Evolutionary conservation across 2,113 vertebrate genomes (phyloP).

Genomic region (Catharus bicknelli): DNA sequence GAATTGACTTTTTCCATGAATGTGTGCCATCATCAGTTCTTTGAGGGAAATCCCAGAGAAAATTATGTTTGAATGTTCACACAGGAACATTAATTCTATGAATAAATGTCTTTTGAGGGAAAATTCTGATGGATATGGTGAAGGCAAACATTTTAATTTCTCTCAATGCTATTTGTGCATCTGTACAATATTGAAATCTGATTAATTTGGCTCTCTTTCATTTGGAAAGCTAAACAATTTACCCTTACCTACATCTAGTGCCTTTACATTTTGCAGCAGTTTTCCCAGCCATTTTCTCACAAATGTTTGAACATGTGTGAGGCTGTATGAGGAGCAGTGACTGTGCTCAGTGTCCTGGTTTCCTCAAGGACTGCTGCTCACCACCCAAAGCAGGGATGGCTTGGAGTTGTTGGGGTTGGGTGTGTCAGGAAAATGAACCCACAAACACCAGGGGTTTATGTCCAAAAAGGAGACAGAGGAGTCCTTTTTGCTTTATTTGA

Average conservation of each 20-base stretch:
- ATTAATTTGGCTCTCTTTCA: background rate
- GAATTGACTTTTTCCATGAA: background rate
- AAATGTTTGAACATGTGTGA: background rate
- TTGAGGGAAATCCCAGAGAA: background rate
- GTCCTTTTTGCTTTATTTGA: too few species aligned
- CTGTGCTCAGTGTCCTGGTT: background rate
- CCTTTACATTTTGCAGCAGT: background rate
- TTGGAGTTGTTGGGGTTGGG: rapidly evolving
- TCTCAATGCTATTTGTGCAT: background rate
- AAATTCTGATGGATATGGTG: background rate
- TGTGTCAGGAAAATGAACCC: too few species aligned
- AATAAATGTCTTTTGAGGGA: background rate
- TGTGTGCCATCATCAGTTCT: background rate
- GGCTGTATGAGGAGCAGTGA: background rate
- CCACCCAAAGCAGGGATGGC: background rate
- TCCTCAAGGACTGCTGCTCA: background rate
- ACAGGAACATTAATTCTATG: background rate
- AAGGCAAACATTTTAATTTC: background rate
- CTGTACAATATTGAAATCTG: background rate
- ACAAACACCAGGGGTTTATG: too few species aligned
- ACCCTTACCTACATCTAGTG: background rate
- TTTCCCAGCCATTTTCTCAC: background rate
- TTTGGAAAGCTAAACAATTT: background rate
- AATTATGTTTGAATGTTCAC: background rate
- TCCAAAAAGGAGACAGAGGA: too few species aligned